Evolutionary conservation across 2,797 vertebrate genomes (phyloP).

Genomic region (Loriculus beryllinus): DNA sequence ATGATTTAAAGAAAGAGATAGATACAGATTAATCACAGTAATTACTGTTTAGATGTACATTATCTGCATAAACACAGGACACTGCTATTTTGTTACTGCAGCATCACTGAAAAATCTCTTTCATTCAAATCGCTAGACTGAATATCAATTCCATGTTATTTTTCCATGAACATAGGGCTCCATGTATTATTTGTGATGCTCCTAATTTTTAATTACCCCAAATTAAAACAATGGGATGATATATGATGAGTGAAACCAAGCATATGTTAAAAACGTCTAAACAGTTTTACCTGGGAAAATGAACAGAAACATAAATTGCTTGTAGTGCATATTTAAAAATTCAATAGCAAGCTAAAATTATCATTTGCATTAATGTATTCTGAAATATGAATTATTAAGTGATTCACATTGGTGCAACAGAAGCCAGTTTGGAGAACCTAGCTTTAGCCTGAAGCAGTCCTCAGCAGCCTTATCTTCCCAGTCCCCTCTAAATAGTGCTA

Average conservation of each 20-base stretch:
- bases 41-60: conserved; percentile 25
- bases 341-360: conserved; percentile 69
- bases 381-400: conserved; percentile 75
- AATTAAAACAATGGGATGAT: conserved; percentile 54
- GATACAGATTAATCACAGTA: not conserved
- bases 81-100: not conserved
- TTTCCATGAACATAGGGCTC: not conserved
- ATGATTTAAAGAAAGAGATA: not conserved
- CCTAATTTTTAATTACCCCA: conserved; percentile 66
- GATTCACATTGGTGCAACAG: conserved; percentile 62
- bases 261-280: conserved; percentile 53
- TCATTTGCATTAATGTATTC: conserved; percentile 73
- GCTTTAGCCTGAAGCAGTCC: conserved; percentile 60
- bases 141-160: conserved; percentile 28
- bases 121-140: not conserved
- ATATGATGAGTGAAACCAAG: conserved; percentile 48
- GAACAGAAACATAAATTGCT: conserved; percentile 69
- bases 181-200: conserved; percentile 62
- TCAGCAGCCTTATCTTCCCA: conserved; percentile 45
- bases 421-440: conserved; percentile 61
- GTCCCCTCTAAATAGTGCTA: conserved; percentile 52
- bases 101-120: not conserved
- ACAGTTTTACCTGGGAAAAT: conserved; percentile 69
- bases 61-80: not conserved
- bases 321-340: conserved; percentile 70